Evolutionary conservation across 2,888 invertebrate species (phyloP).

Genomic region (Alloplasta piceator): DNA sequence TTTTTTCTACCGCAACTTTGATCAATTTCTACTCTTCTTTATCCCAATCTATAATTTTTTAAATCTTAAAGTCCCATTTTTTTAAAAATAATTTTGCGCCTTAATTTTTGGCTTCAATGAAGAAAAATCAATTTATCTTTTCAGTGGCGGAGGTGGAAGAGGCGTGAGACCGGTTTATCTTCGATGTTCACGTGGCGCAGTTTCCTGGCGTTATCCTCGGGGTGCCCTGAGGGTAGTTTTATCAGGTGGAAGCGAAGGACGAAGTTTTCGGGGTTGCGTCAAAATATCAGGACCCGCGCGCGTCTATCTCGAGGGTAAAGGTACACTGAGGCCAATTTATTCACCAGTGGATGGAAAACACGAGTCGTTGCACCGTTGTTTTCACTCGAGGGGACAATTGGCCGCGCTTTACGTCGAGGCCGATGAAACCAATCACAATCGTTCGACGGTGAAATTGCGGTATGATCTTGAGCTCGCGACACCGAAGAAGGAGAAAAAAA

Average conservation of each 20-base stretch:
- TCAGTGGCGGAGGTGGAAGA: constrained; percentile 86
- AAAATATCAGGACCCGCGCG: constrained; percentile 84
- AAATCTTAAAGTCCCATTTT: no score
- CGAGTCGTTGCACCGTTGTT: constrained; percentile 83
- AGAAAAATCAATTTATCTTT: constrained; percentile 77
- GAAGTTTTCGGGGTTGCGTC: constrained; percentile 89
- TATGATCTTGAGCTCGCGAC: constrained; percentile 87
- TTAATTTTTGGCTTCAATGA: no score
- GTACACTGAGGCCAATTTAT: constrained; percentile 82
- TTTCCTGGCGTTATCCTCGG: constrained; percentile 91
- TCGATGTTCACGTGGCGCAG: constrained; percentile 89
- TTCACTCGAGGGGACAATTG: constrained; percentile 83
- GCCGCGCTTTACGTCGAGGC: constrained; percentile 86
- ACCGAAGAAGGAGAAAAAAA: constrained; percentile 48
- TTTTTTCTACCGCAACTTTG: no score
- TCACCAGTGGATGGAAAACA: constrained; percentile 84
- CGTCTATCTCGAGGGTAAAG: constrained; percentile 79
- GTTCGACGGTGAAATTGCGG: constrained; percentile 84
- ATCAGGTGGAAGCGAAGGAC: constrained; percentile 84
- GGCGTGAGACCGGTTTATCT: constrained; percentile 91
- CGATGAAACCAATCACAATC: constrained; percentile 75
- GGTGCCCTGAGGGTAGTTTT: constrained; percentile 89
- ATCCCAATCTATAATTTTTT: no score
- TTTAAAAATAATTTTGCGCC: no score
- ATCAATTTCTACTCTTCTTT: no score